Evolutionary conservation across 1,140 invertebrate species (phyloP), one percentile per base, ranked within the genome.

Genomic region (Eulimnadia texana): DNA sequence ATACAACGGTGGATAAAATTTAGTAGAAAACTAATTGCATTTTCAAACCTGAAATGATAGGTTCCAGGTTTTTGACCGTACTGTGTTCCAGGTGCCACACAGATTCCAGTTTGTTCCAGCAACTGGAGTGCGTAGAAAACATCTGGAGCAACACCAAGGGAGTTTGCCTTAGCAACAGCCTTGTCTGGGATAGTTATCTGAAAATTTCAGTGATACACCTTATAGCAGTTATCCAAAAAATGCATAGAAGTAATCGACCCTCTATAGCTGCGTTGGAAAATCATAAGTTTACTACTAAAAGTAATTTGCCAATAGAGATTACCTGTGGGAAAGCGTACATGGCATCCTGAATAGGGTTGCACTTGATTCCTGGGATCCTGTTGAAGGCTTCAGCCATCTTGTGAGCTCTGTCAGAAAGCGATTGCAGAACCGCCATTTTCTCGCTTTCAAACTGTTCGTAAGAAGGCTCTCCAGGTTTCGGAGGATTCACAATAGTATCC

Each of bases 101-200:
- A 85, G 63, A 86, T 79, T 67, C 90, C 93, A n/a, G 90, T 96
- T 50, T 84, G 79, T 76, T 99, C 96, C 0, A 99, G 78, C 20
- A 99, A 74, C 67, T 89, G 80, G 76, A 92, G 94, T 28, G 92
- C 93, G 73, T 98, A 99, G 72, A 93, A 94, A 0, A 84, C 85
- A 72, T 98, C 94, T 6, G 95, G 85, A 22, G 79, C 73, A 72
- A 84, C 79, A 6, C 80, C 80, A 52, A 74, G 78, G 28, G 79
- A 77, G 71, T 86, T 82, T 0, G 90, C 90, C 29, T 81, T 84
- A 66, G 82, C 80, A 24, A 91, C 79, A 0, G 88, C 90, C 70
- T 85, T 88, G 55, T 77, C 71, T 2, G 90, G 88, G 22, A 93
- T 9, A 42, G 6, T 6, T 42, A 42, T 42, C 33, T 42, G 33